Percentiles rank a stretch among this genome's conserved stretches.
Conservation (phyloP, 2,888 invertebrate species). For the Drosophila meridiana region DNA sequence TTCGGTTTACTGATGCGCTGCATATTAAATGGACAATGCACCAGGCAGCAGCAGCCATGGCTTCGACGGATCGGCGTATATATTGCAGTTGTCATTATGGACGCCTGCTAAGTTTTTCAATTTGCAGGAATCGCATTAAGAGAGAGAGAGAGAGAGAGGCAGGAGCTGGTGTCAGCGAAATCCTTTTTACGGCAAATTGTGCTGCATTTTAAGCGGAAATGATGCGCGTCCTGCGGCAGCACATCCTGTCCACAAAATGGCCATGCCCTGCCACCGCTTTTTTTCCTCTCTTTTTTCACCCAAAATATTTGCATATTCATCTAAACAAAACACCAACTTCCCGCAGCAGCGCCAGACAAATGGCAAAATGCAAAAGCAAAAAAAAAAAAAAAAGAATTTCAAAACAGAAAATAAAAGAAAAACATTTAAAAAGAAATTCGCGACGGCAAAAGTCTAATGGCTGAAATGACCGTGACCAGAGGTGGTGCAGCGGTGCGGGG, state of each 20-base stretch:
- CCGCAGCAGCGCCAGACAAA: constrained; percentile 57
- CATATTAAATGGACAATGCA: constrained; percentile 71
- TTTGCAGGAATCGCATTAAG: constrained; percentile 49
- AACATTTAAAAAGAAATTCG: constrained; percentile 63
- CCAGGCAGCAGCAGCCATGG: constrained; percentile 22
- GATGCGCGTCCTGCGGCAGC: constrained; percentile 79
- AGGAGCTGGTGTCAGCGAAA: constrained; percentile 42
- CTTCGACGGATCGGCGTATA: constrained; percentile 10
- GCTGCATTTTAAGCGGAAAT: constrained; percentile 79
- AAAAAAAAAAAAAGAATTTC: constrained; percentile 34
- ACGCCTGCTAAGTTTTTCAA: constrained; percentile 55
- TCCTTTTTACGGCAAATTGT: constrained; percentile 78
- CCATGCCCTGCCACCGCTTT: constrained; percentile 42
- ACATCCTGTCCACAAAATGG: constrained; percentile 77
- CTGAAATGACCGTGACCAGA: constrained; percentile 67
- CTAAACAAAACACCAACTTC: constrained; percentile 82
- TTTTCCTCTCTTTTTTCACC: constrained; percentile 39
- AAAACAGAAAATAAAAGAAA: constrained; percentile 29
- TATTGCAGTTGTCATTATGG: constrained; percentile 68
- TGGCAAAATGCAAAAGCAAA: constrained; percentile 27
- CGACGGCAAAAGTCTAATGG: constrained; percentile 60
- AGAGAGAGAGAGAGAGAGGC: neutral
- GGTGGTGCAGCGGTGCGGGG: constrained; percentile 8
- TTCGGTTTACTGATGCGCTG: constrained; percentile 72
- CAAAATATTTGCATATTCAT: constrained; percentile 83